Evolutionary conservation across 2,797 vertebrate genomes (phyloP).

Genomic region (Microctenopoma steveboyesi): DNA sequence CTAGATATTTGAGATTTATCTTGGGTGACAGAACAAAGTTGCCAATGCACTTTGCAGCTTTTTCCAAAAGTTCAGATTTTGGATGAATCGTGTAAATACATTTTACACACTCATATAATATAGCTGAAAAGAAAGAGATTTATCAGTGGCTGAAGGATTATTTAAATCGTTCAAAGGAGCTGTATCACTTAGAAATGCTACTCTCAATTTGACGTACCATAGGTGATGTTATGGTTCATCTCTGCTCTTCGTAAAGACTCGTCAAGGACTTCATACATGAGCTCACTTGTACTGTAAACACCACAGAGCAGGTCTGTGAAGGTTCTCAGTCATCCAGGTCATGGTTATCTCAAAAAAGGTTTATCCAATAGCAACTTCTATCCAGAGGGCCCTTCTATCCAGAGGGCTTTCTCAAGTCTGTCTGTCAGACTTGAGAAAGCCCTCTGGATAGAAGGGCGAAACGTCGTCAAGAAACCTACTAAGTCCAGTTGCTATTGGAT

Average conservation of each 20-base stretch:
- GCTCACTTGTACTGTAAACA: slow-evolving; percentile 89
- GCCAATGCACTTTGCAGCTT: slow-evolving; percentile 96
- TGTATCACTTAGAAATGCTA: neutral
- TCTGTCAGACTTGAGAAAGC: no score
- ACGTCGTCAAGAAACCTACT: no score
- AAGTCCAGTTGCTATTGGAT: no score
- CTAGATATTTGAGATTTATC: slow-evolving; percentile 98
- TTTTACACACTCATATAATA: slow-evolving; percentile 96
- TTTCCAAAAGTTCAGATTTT: slow-evolving; percentile 93
- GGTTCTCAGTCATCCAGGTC: no score
- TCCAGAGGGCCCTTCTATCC: no score
- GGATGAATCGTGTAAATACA: slow-evolving; percentile 95
- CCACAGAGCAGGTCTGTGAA: slow-evolving; percentile 47
- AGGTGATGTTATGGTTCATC: slow-evolving; percentile 98
- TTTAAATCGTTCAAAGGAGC: neutral
- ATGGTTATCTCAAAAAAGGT: no score
- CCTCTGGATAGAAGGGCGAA: no score
- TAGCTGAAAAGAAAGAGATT: slow-evolving; percentile 82
- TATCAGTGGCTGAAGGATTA: neutral
- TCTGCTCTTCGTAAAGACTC: slow-evolving; percentile 97
- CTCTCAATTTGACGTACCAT: slow-evolving; percentile 82
- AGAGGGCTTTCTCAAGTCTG: no score
- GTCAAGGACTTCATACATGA: slow-evolving; percentile 96
- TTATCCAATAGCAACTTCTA: no score
- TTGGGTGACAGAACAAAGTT: slow-evolving; percentile 97